phyloP scores from a whole-genome alignment of 2,888 invertebrate genomes.

The Sesia apiformis region DNA sequence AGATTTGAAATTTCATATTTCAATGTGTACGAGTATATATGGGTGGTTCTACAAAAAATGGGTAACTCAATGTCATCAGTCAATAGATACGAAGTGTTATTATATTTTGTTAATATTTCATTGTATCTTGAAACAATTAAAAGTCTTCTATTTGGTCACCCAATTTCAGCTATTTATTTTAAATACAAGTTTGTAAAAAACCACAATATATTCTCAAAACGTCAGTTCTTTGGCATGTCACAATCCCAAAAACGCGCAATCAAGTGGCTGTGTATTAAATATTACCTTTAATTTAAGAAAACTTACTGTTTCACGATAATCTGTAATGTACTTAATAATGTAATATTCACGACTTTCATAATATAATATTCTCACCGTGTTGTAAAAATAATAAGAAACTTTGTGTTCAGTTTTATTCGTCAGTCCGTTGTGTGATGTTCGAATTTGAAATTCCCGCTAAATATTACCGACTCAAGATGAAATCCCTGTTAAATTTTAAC shows the following conservation, averaged over 20 bases:
- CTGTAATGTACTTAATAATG: too few relatives aligned
- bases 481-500: too few relatives aligned
- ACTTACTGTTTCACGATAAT: too few relatives aligned
- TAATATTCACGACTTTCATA: too few relatives aligned
- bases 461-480: too few relatives aligned
- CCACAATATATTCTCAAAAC: slow-evolving; percentile 5
- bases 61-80: slow-evolving; percentile 3
- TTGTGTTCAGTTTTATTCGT: too few relatives aligned
- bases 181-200: slow-evolving; percentile 3
- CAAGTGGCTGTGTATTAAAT: slow-evolving; percentile 3
- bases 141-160: slow-evolving; percentile 2
- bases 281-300: slow-evolving; percentile 3
- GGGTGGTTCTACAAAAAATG: slow-evolving; percentile 3
- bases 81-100: too few relatives aligned
- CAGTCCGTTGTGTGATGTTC: too few relatives aligned
- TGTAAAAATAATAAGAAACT: too few relatives aligned
- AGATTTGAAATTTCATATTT: too few relatives aligned
- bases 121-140: slow-evolving; percentile 1
- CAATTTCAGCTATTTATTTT: slow-evolving; percentile 4
- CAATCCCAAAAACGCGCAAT: slow-evolving; percentile 6
- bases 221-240: slow-evolving; percentile 3
- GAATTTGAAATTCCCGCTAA: too few relatives aligned
- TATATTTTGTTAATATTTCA: neutral
- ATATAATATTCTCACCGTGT: too few relatives aligned
- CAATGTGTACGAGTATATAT: neutral